Conservation (phyloP, 2,888 invertebrate species). For the Conchocele bisecta region DNA sequence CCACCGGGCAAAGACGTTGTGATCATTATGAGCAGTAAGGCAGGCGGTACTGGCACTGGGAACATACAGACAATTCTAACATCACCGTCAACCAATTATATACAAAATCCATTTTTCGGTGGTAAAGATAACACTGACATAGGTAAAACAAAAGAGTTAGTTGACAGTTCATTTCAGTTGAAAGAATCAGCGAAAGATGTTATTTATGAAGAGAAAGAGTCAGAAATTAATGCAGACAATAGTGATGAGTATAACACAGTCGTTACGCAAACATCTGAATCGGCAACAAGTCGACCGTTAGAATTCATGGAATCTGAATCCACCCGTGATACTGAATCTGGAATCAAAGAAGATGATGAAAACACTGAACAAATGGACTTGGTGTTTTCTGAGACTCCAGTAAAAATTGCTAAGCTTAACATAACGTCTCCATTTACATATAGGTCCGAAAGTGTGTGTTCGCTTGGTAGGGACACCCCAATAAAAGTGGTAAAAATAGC, state of each 20-base stretch:
- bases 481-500: slow-evolving; percentile 20
- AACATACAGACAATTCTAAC: neutral
- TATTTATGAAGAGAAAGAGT: too few relatives aligned
- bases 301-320: too few relatives aligned
- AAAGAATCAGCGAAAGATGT: too few relatives aligned
- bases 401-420: slow-evolving; percentile 53
- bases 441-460: slow-evolving; percentile 58
- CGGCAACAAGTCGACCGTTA: too few relatives aligned
- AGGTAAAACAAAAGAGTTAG: too few relatives aligned
- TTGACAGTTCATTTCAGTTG: too few relatives aligned
- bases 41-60: neutral
- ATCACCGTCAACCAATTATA: neutral
- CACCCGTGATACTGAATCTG: too few relatives aligned
- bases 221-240: too few relatives aligned
- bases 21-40: slow-evolving; percentile 48
- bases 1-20: slow-evolving; percentile 56
- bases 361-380: slow-evolving; percentile 31
- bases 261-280: too few relatives aligned
- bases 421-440: slow-evolving; percentile 51
- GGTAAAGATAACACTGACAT: too few relatives aligned
- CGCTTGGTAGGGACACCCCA: slow-evolving; percentile 53
- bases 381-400: slow-evolving; percentile 43
- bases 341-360: neutral
- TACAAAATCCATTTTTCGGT: neutral
- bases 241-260: too few relatives aligned